A percentile compares a stretch with the other conserved stretches of the same genome.
These are phyloP conservation scores for Brachypodius melanocephalos DNA, from an alignment of 2,113 vertebrate species.

Conservation along the genomic window DNA sequence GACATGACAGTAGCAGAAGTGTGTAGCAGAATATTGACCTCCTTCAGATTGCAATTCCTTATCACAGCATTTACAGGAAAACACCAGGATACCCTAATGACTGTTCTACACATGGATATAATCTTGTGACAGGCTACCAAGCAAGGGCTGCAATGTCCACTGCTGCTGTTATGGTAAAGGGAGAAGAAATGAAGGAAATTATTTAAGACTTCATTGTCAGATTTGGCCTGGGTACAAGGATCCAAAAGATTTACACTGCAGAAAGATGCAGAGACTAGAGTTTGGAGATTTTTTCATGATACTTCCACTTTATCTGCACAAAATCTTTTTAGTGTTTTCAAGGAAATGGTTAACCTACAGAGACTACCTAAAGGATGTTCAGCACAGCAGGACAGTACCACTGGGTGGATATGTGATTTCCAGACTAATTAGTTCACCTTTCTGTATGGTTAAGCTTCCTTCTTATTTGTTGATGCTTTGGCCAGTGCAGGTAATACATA, in stretches of 20 bases:
- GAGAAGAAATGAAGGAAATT: neutral
- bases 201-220: neutral
- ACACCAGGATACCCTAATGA: neutral
- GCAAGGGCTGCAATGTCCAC: neutral
- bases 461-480: neutral
- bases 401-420: neutral
- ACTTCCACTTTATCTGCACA: neutral
- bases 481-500: neutral
- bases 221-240: neutral
- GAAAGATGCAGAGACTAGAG: neutral
- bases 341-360: neutral
- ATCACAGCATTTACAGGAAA: neutral
- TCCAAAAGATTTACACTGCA: neutral
- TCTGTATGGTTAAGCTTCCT: neutral
- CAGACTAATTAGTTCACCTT: neutral
- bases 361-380: neutral
- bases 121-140: neutral
- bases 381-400: neutral
- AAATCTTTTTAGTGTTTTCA: neutral
- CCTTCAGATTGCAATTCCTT: neutral
- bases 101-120: neutral
- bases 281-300: neutral
- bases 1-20: neutral
- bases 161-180: neutral
- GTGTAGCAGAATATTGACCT: neutral